phyloP scores from a whole-genome alignment of 2,888 invertebrate species.

The Patella ulyssiponensis region DNA sequence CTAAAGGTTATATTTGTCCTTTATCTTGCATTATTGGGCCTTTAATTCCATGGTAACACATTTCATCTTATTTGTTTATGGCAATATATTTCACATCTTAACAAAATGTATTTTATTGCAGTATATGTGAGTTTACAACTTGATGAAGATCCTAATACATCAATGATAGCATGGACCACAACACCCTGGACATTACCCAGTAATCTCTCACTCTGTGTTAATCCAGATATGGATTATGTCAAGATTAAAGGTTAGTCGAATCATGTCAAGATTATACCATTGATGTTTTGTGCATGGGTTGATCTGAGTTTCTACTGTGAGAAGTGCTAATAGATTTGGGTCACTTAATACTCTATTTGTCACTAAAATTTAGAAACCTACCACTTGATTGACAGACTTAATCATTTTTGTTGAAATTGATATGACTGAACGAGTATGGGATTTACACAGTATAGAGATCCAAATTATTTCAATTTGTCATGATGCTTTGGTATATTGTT shows the following conservation, averaged over 20 bases:
- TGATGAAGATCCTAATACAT: slow-evolving; percentile 79
- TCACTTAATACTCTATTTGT: background rate
- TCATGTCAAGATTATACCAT: background rate
- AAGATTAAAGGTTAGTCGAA: slow-evolving; percentile 77
- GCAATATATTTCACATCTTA: too few species aligned
- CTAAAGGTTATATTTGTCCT: too few species aligned
- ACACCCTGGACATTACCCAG: slow-evolving; percentile 99
- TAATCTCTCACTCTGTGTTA: slow-evolving; percentile 94
- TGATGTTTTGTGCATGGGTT: background rate
- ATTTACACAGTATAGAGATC: too few species aligned
- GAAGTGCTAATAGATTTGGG: background rate
- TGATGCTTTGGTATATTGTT: too few species aligned
- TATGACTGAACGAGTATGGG: too few species aligned
- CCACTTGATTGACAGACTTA: too few species aligned
- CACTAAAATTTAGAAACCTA: too few species aligned
- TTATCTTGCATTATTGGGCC: too few species aligned
- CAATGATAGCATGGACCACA: slow-evolving; percentile 95
- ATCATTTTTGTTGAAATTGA: too few species aligned
- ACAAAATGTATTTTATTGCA: slow-evolving; percentile 50
- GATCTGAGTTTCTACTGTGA: background rate
- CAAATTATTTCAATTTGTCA: too few species aligned
- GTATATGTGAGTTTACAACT: slow-evolving; percentile 92
- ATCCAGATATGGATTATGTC: slow-evolving; percentile 88
- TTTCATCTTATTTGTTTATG: too few species aligned
- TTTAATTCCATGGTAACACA: too few species aligned